Evolutionary conservation across 35 echinoderm and acorn worm species (phyloP), one percentile per base, ranked within the genome.

Genomic region (Lytechinus variegatus): DNA sequence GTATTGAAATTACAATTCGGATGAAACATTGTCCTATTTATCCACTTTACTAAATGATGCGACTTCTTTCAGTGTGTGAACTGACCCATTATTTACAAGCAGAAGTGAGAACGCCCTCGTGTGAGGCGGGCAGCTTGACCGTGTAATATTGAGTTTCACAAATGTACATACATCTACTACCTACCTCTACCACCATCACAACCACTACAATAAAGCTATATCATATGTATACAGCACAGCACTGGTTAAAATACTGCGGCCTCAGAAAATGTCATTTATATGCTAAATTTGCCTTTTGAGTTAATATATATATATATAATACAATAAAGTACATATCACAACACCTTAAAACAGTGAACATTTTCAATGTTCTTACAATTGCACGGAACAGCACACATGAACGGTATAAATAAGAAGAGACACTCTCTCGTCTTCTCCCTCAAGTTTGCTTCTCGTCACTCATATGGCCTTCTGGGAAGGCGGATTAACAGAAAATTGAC

Each of bases 161-260:
- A 79, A 79, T 21, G 66, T 24, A 79, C 66, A 16, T 24, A 16
- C 6, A 79, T 79, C 66, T 79, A n/a, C 66, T 79, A 44, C 66
- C 66, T 79, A 79, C 66, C 7, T 79, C 66, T 79, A 79, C 66
- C n/a, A 79, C 66, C 19, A 79, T 79, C 66, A 79, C 66, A 19
- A 79, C 19, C 19, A 79, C 66, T 79, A 79, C 7, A 7, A 24
- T 79, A 79, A 16, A 79, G 66, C 66, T 79, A 19, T 79, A 24
- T 24, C 8, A 79, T 79, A 79, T 79, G 24, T 66, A 71, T 79
- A 79, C 24, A 79, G 19, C 16, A n/a, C 66, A 79, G 66, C 66
- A 79, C 66, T 79, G 21, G 66, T 79, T 79, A 79, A 79, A 79
- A 79, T 79, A 79, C 66, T 79, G 66, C 66, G 66, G 66, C 66